phyloP scores from a whole-genome alignment of 2,797 vertebrate species.

The Urocyon cinereoargenteus region DNA sequence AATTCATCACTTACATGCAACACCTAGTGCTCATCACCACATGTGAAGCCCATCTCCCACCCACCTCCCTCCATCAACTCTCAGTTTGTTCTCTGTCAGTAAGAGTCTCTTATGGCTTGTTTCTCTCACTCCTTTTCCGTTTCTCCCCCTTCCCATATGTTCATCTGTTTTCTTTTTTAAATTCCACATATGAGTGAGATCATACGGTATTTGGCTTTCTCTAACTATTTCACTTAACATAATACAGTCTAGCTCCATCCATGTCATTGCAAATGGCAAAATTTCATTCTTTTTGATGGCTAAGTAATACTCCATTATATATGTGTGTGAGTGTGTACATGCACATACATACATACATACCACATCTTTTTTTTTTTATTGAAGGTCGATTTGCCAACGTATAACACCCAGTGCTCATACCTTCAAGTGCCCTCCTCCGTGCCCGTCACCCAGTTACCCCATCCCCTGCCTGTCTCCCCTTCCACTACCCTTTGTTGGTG shows the following conservation, averaged over 20 bases:
- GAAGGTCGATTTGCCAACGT: no score
- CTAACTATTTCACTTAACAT: neutral
- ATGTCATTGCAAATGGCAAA: neutral
- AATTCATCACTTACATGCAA: neutral
- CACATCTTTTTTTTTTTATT: no score
- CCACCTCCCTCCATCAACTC: neutral
- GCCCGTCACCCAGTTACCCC: no score
- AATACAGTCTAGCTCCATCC: neutral
- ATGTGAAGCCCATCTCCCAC: neutral
- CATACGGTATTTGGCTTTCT: neutral
- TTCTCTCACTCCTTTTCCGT: neutral
- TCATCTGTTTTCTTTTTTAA: neutral
- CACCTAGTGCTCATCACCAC: neutral
- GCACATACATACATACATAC: neutral
- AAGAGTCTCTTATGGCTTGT: neutral
- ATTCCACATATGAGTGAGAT: neutral
- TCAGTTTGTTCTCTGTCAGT: neutral
- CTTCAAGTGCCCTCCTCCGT: no score
- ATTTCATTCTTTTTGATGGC: neutral
- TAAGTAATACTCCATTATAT: neutral
- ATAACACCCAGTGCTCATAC: no score
- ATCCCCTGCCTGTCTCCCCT: no score
- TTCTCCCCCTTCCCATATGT: neutral
- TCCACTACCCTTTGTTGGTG: no score
- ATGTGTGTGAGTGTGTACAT: no score